Conservation (phyloP, 2,888 invertebrate genomes). For the Aproaerema taeniolella region DNA sequence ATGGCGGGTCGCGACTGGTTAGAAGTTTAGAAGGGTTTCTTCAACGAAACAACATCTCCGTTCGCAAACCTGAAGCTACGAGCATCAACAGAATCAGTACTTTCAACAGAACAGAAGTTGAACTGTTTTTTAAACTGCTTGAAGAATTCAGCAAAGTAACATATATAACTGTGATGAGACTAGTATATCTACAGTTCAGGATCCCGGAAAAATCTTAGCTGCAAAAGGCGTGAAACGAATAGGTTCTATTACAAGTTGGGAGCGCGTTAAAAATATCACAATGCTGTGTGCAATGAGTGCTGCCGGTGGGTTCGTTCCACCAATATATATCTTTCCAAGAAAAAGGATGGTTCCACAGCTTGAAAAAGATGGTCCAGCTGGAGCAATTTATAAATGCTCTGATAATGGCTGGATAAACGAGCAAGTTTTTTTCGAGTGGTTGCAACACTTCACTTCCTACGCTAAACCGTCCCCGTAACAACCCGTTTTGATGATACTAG, state of each 20-base stretch:
- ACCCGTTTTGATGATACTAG: conserved; percentile 12
- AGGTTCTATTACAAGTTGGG: conserved; percentile 45
- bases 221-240: conserved; percentile 46
- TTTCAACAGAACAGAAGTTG: conserved; percentile 31
- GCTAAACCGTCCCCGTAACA: conserved; percentile 13
- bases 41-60: conserved; percentile 20
- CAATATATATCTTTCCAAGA: conserved; percentile 26
- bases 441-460: conserved; percentile 18
- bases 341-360: conserved; percentile 39
- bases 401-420: conserved; percentile 23
- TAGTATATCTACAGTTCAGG: conserved; percentile 46
- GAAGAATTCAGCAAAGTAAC: conserved; percentile 25
- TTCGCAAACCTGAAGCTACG: conserved; percentile 29
- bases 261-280: conserved; percentile 46
- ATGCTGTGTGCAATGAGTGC: conserved; percentile 8
- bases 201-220: conserved; percentile 42
- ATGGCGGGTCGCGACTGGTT: conserved; percentile 17
- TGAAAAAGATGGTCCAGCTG: conserved; percentile 38
- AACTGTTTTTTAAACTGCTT: conserved; percentile 24
- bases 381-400: conserved; percentile 28
- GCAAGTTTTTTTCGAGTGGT: conserved; percentile 24
- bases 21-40: conserved; percentile 21
- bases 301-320: conserved; percentile 8
- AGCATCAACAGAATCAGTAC: conserved; percentile 28
- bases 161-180: conserved; percentile 54